Conservation (phyloP, 2,113 vertebrate species). For the Phrynosoma platyrhinos region DNA sequence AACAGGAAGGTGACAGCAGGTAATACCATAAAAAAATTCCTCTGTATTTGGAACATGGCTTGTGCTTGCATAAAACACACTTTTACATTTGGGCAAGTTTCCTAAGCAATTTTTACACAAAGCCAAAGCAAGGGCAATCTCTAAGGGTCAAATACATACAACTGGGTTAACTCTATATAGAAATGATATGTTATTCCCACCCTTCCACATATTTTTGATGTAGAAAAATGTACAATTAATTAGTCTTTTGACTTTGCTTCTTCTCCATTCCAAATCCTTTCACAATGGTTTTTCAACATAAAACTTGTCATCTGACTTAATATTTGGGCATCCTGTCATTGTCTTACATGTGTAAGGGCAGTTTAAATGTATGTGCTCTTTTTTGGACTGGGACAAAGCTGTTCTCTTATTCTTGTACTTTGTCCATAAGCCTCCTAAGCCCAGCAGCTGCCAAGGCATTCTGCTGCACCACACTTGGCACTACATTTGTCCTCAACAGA, state of each 20-base stretch:
- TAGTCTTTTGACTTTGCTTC: background rate
- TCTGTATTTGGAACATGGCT: conserved; percentile 3
- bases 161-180: background rate
- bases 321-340: background rate
- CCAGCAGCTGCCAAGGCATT: too few relatives aligned
- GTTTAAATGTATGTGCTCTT: too few relatives aligned
- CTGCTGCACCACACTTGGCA: too few relatives aligned
- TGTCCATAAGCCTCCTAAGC: too few relatives aligned
- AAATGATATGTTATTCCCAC: background rate
- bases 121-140: background rate
- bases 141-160: background rate
- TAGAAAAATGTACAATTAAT: background rate
- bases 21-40: background rate
- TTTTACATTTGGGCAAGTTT: conserved; percentile 4
- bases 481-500: too few relatives aligned
- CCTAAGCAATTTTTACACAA: background rate
- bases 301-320: background rate
- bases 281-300: background rate
- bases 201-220: background rate
- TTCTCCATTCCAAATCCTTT: background rate
- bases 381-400: too few relatives aligned
- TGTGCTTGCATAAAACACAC: background rate
- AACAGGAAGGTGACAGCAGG: background rate
- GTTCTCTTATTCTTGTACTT: too few relatives aligned
- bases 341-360: too few relatives aligned